Conservation (phyloP, 1,140 invertebrate species). For the Drosophila tropicalis region DNA sequence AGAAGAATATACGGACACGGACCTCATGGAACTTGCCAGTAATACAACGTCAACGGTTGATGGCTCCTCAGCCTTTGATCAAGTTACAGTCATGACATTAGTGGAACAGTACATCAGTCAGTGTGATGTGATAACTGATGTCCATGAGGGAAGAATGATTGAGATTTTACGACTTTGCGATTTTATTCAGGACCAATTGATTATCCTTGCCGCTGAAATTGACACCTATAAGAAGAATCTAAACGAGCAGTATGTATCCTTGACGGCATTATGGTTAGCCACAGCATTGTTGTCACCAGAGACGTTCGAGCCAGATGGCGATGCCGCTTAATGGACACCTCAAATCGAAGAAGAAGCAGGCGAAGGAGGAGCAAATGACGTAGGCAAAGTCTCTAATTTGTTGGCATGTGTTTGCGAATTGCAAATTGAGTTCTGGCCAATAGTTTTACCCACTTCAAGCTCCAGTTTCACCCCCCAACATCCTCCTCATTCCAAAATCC, state of each 20-base stretch:
- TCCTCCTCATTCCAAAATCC: not conserved
- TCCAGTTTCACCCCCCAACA: not conserved
- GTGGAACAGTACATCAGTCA: slow-evolving; percentile 12
- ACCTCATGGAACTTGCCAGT: too few relatives aligned
- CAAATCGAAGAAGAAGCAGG: not conserved
- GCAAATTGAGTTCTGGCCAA: slow-evolving; percentile 15
- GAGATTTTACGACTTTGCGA: slow-evolving; percentile 35
- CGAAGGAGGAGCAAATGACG: too few relatives aligned
- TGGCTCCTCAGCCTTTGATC: too few relatives aligned
- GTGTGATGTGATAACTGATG: not conserved
- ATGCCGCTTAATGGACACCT: slow-evolving; percentile 26
- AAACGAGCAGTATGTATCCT: not conserved
- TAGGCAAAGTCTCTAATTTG: slow-evolving; percentile 16
- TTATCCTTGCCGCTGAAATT: slow-evolving; percentile 28
- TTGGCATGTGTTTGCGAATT: slow-evolving; percentile 31
- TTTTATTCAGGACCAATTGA: slow-evolving; percentile 38
- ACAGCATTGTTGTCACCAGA: slow-evolving; percentile 17
- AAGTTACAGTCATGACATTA: not conserved
- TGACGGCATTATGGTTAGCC: not conserved
- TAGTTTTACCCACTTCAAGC: not conserved
- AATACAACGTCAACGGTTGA: too few relatives aligned
- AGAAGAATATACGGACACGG: not conserved
- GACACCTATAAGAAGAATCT: slow-evolving; percentile 26
- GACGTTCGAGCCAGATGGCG: slow-evolving; percentile 9
- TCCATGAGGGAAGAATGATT: slow-evolving; percentile 18